A percentile compares a stretch with the other conserved stretches of the same genome.
Conservation (phyloP, 2,888 invertebrate genomes). For the Oxycera nigricornis region DNA sequence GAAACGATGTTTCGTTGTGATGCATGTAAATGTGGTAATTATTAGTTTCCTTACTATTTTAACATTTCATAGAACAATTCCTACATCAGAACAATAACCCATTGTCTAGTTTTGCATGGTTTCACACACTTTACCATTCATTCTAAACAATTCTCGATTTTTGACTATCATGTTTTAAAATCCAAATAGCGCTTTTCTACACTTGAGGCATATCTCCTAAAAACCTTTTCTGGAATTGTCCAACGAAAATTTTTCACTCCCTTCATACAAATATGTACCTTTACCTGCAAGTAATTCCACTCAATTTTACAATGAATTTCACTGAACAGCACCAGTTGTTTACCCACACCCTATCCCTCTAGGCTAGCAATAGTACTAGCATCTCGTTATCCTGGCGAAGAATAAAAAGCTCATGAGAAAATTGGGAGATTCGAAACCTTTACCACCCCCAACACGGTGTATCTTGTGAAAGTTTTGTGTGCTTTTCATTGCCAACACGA, state of each 20-base stretch:
- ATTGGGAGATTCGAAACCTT: background rate
- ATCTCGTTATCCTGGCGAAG: background rate
- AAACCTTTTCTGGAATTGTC: background rate
- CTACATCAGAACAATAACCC: too few relatives aligned
- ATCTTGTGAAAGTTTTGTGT: slow-evolving; percentile 24
- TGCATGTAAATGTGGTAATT: too few relatives aligned
- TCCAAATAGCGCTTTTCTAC: background rate
- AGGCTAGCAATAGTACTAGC: background rate
- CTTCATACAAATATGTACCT: background rate
- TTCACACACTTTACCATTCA: too few relatives aligned
- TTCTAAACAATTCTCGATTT: too few relatives aligned
- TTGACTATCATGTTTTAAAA: too few relatives aligned
- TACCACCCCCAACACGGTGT: slow-evolving; percentile 18
- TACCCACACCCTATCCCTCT: background rate
- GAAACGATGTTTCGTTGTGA: too few relatives aligned
- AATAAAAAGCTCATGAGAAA: slow-evolving; percentile 14
- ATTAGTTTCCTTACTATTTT: too few relatives aligned
- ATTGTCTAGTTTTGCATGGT: too few relatives aligned
- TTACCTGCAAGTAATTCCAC: background rate
- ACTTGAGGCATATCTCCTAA: background rate
- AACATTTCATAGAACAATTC: too few relatives aligned
- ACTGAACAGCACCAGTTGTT: slow-evolving; percentile 4
- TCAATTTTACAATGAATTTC: background rate
- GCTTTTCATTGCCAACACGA: slow-evolving; percentile 36
- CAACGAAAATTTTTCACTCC: background rate